phyloP scores from a whole-genome alignment of 2,113 vertebrate genomes.

The Chiloscyllium plagiosum region DNA sequence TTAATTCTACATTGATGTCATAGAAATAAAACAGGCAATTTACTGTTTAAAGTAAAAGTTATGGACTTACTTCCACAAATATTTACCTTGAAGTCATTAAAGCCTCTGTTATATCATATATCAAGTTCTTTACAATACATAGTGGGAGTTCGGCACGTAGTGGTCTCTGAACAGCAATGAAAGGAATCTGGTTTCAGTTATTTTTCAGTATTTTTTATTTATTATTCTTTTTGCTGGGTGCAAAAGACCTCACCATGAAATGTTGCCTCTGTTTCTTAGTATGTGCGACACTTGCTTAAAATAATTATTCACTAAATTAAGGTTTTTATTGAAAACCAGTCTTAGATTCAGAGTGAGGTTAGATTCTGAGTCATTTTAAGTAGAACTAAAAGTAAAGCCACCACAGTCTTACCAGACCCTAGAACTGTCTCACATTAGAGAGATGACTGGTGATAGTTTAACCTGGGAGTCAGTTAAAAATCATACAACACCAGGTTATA shows the following conservation, averaged over 20 bases:
- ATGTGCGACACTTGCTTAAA: neutral
- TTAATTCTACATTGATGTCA: neutral
- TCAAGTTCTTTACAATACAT: neutral
- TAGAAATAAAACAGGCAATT: neutral
- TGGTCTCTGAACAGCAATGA: neutral
- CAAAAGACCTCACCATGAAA: neutral
- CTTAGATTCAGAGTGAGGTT: neutral
- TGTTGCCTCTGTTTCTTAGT: neutral
- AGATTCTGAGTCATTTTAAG: neutral
- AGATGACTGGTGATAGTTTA: too few species aligned
- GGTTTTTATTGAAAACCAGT: neutral
- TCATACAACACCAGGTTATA: too few species aligned
- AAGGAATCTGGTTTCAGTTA: conserved; percentile 18
- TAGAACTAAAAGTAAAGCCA: neutral
- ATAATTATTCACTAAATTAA: neutral
- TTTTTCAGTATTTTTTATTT: neutral
- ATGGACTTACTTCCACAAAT: neutral
- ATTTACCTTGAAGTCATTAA: neutral
- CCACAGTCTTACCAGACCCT: too few species aligned
- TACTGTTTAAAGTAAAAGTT: neutral
- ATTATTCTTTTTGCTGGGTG: neutral
- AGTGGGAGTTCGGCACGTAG: neutral
- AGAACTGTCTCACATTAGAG: too few species aligned
- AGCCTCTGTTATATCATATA: neutral
- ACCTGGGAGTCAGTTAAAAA: too few species aligned